These are phyloP conservation scores for Hypothenemus hampei DNA, from an alignment of 1,140 invertebrate species.

Conservation along the genomic window DNA sequence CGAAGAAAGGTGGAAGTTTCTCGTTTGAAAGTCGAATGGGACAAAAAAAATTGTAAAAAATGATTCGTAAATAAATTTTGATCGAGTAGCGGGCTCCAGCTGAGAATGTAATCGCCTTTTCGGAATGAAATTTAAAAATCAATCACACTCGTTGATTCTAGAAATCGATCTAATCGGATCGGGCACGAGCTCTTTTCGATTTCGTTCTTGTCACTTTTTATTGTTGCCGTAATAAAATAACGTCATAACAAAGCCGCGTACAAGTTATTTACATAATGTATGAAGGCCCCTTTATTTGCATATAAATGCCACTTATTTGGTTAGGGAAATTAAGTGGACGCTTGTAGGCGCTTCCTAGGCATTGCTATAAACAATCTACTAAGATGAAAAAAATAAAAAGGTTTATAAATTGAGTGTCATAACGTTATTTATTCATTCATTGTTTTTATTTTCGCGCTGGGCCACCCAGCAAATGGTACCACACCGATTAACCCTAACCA, in stretches of 20 bases:
- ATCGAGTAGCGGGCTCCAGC: constrained; percentile 11
- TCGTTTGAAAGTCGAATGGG: no score
- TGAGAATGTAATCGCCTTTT: constrained; percentile 20
- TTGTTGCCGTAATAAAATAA: constrained; percentile 14
- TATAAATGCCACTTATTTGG: constrained; percentile 18
- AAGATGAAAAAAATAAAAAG: background rate
- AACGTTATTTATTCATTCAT: background rate
- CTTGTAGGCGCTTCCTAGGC: no score
- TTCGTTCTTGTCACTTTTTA: constrained; percentile 20
- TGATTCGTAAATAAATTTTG: constrained; percentile 8
- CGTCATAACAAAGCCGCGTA: constrained; percentile 12
- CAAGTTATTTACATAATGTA: constrained; percentile 19
- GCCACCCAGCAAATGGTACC: background rate
- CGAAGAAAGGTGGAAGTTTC: no score
- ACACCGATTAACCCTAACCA: background rate
- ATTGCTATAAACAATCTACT: no score
- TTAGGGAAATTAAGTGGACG: background rate
- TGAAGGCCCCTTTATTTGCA: constrained; percentile 12
- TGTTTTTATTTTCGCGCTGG: background rate
- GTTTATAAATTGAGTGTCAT: background rate
- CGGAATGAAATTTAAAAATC: constrained; percentile 20
- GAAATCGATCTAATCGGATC: constrained; percentile 24
- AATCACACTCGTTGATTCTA: constrained; percentile 18
- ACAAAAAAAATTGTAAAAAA: constrained; percentile 5
- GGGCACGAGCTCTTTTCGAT: constrained; percentile 22